Conservation (phyloP, 92 coral and sea anemone genomes). For the Zoanthus sansibaricus region DNA sequence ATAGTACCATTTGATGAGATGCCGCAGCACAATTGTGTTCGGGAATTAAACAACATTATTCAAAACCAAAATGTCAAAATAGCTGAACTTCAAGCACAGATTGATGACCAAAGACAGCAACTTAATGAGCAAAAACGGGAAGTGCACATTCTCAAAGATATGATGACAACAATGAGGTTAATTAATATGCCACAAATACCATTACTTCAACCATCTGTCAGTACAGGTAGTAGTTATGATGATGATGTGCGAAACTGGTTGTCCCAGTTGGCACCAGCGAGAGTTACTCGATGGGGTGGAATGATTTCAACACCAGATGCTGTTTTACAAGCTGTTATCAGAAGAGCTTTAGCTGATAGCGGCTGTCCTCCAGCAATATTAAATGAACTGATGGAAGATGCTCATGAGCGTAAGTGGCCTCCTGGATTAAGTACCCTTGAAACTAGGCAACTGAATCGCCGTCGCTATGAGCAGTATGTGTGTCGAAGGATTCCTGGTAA, state of each 20-base stretch:
- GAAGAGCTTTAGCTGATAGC: conserved; percentile 86
- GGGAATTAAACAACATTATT: conserved; percentile 79
- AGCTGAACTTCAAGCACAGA: conserved; percentile 89
- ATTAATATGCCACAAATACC: conserved; percentile 81
- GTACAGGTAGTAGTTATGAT: conserved; percentile 57
- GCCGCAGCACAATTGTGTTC: conserved; percentile 87
- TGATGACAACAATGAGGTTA: conserved; percentile 88
- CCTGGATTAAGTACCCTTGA: conserved; percentile 93
- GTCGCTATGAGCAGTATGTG: conserved; percentile 93
- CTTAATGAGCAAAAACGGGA: conserved; percentile 90
- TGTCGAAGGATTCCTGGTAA: conserved; percentile 93
- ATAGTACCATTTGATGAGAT: conserved; percentile 92
- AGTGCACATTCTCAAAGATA: conserved; percentile 85
- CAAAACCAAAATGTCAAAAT: conserved; percentile 87
- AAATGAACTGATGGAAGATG: conserved; percentile 95
- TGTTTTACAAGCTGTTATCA: conserved; percentile 86
- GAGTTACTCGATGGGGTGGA: conserved; percentile 97
- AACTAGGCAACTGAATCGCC: conserved; percentile 89
- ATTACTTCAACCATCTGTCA: conserved; percentile 63
- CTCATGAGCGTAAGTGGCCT: conserved; percentile 97
- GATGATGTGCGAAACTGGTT: conserved; percentile 86
- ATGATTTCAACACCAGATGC: conserved; percentile 99
- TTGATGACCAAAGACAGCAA: conserved; percentile 90
- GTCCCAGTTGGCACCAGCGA: conserved; percentile 73
- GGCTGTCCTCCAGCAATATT: conserved; percentile 87